phyloP scores from a whole-genome alignment of 2,888 invertebrate genomes.

The Fragum fragum region DNA sequence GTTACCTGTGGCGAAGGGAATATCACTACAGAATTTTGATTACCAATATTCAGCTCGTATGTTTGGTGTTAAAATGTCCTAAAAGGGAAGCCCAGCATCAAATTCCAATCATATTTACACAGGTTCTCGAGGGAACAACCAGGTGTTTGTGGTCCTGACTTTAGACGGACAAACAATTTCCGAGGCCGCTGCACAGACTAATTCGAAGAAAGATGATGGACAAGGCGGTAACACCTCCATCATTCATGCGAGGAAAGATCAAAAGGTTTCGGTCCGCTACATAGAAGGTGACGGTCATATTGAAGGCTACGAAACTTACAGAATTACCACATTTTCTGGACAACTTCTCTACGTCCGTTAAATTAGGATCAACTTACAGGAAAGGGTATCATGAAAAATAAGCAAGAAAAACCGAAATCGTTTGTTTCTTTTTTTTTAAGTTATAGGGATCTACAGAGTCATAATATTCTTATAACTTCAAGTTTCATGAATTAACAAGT shows the following conservation, averaged over 20 bases:
- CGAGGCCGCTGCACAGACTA: neutral
- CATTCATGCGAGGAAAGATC: neutral
- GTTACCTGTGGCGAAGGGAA: no score
- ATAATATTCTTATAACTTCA: no score
- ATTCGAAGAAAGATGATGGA: neutral
- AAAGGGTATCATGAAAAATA: no score
- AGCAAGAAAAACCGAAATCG: no score
- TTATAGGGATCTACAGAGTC: no score
- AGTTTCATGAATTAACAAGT: no score
- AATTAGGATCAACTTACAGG: no score
- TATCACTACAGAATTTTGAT: no score
- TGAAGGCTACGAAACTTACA: neutral
- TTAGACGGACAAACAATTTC: neutral
- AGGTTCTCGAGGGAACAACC: neutral
- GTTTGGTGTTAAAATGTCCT: no score
- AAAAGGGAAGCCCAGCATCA: no score
- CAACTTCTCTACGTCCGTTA: neutral
- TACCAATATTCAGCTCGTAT: no score
- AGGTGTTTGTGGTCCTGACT: neutral
- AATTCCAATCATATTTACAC: neutral
- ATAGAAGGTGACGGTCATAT: neutral
- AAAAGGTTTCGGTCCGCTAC: neutral
- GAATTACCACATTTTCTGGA: slow-evolving; percentile 1
- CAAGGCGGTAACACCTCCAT: neutral
- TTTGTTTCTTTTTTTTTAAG: no score